These are phyloP conservation scores for Nephotettix cincticeps DNA, from an alignment of 1,140 invertebrate species.

Conservation along the genomic window DNA sequence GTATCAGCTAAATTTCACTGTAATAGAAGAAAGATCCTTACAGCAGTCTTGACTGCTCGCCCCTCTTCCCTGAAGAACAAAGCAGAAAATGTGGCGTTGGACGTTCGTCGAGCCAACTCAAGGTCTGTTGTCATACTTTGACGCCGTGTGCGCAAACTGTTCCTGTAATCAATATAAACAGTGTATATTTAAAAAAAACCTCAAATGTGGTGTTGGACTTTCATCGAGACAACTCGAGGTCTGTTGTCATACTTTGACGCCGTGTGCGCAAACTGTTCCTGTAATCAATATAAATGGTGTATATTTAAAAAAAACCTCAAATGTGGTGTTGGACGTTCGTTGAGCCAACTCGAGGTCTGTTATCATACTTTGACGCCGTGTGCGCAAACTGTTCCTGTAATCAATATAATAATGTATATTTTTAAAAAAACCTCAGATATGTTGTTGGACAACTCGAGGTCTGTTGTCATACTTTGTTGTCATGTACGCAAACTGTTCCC, in stretches of 20 bases:
- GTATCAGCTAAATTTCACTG: too few species aligned
- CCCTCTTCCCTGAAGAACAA: conserved; percentile 55
- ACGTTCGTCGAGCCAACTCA: conserved; percentile 39
- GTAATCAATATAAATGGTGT: too few species aligned
- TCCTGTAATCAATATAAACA: conserved; percentile 41
- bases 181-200: too few species aligned
- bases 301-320: conserved; percentile 48
- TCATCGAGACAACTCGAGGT: conserved; percentile 33
- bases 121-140: conserved; percentile 50
- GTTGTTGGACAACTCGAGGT: conserved; percentile 34
- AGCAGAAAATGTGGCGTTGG: conserved; percentile 48
- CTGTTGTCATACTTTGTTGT: conserved; percentile 51
- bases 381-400: conserved; percentile 56
- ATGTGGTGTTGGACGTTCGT: conserved; percentile 47
- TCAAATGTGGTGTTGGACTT: conserved; percentile 48
- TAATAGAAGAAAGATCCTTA: too few species aligned
- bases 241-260: conserved; percentile 51
- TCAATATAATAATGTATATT: too few species aligned
- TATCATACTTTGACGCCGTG: conserved; percentile 54
- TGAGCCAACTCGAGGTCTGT: conserved; percentile 28
- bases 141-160: conserved; percentile 54
- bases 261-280: conserved; percentile 56
- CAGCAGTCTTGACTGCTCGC: conserved; percentile 55
- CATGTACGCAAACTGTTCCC: conserved; percentile 56
- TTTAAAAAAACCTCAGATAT: conserved; percentile 41